These are phyloP conservation scores for Endomychus coccineus DNA, from an alignment of 2,888 invertebrate species.

Conservation along the genomic window DNA sequence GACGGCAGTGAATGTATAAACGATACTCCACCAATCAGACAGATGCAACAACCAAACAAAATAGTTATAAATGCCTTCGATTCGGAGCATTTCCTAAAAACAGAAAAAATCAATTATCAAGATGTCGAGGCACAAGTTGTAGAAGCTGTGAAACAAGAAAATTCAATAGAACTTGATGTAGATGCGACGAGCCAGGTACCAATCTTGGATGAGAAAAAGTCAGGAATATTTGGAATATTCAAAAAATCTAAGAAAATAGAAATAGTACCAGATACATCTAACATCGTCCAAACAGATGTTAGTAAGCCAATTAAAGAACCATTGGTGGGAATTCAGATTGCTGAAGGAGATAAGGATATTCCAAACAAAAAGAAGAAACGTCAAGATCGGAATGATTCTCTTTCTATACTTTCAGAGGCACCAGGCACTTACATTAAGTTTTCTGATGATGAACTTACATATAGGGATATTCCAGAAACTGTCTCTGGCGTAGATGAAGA, in stretches of 20 bases:
- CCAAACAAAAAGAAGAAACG: too few species aligned
- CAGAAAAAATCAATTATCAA: slow-evolving; percentile 20
- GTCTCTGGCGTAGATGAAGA: slow-evolving; percentile 7
- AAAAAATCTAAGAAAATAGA: background rate
- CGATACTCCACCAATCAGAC: too few species aligned
- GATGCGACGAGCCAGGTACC: too few species aligned
- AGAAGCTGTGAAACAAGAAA: background rate
- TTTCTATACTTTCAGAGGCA: too few species aligned
- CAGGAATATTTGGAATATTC: background rate
- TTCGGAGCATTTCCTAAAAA: slow-evolving; percentile 16
- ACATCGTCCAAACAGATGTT: background rate
- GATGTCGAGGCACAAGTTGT: slow-evolving; percentile 20
- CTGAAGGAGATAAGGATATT: too few species aligned
- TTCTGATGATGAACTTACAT: too few species aligned
- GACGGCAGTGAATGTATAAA: too few species aligned
- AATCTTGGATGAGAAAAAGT: background rate
- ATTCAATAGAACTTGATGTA: slow-evolving; percentile 1
- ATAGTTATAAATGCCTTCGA: too few species aligned
- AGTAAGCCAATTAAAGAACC: background rate
- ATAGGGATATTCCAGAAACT: slow-evolving; percentile 7
- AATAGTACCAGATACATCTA: background rate
- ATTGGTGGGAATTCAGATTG: too few species aligned
- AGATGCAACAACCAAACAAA: too few species aligned
- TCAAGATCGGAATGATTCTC: too few species aligned
- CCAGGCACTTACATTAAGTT: too few species aligned